Percentiles rank a stretch among this genome's conserved stretches.
These are phyloP conservation scores for Choristoneura fumiferana DNA, from an alignment of 1,140 invertebrate species.

Conservation along the genomic window DNA sequence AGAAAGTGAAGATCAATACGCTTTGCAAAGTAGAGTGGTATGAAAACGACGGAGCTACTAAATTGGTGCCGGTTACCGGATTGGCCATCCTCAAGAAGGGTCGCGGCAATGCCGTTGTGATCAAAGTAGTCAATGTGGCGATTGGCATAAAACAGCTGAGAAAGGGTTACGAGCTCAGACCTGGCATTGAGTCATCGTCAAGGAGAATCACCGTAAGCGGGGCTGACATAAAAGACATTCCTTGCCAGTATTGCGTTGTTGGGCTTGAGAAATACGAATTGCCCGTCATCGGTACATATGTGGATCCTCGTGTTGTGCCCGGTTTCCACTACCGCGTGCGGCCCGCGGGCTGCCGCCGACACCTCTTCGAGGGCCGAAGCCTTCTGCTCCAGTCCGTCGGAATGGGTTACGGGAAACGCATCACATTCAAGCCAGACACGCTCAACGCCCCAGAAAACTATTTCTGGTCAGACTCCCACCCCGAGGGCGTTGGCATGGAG, in stretches of 20 bases:
- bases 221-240: slow-evolving; percentile 81
- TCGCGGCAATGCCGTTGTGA: slow-evolving; percentile 69
- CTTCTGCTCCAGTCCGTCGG: slow-evolving; percentile 83
- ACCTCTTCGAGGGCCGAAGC: slow-evolving; percentile 83
- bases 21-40: slow-evolving; percentile 85
- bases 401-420: slow-evolving; percentile 86
- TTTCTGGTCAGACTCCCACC: slow-evolving; percentile 89
- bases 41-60: slow-evolving; percentile 79
- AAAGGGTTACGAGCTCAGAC: slow-evolving; percentile 80
- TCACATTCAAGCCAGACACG: slow-evolving; percentile 85
- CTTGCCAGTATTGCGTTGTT: slow-evolving; percentile 83
- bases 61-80: slow-evolving; percentile 80
- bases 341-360: slow-evolving; percentile 80
- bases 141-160: slow-evolving; percentile 79
- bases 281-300: slow-evolving; percentile 87
- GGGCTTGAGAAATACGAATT: slow-evolving; percentile 85
- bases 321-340: slow-evolving; percentile 87
- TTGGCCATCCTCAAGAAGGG: slow-evolving; percentile 79
- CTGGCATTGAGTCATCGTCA: slow-evolving; percentile 81
- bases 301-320: slow-evolving; percentile 85
- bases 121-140: slow-evolving; percentile 79
- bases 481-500: slow-evolving; percentile 85
- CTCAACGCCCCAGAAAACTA: slow-evolving; percentile 83
- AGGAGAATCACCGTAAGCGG: slow-evolving; percentile 81
- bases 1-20: slow-evolving; percentile 81